These are phyloP conservation scores for Rynchops niger DNA, from an alignment of 2,113 vertebrate genomes.

Conservation along the genomic window DNA sequence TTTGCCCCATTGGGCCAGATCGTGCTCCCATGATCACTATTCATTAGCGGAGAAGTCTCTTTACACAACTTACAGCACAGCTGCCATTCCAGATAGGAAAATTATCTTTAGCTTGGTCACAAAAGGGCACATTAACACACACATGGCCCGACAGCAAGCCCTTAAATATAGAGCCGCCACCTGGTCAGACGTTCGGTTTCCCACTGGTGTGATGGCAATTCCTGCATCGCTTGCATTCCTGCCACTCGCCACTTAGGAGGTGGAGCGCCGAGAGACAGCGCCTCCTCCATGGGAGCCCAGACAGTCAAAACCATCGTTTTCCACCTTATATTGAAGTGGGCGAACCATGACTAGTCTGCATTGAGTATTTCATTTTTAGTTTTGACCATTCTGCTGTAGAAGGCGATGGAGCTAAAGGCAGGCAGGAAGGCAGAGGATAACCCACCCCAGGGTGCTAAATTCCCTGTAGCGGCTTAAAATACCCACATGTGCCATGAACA, in stretches of 20 bases:
- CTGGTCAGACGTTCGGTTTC: neutral
- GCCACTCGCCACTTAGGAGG: neutral
- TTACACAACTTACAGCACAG: neutral
- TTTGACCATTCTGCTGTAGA: neutral
- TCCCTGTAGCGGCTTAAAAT: neutral
- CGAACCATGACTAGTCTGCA: fast-evolving
- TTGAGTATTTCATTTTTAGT: neutral
- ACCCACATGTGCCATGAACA: neutral
- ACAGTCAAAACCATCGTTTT: neutral
- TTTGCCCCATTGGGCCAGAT: neutral
- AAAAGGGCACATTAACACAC: neutral
- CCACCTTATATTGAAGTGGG: fast-evolving
- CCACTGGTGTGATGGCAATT: neutral
- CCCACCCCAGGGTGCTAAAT: neutral
- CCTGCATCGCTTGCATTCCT: neutral
- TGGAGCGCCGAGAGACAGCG: neutral
- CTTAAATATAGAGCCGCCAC: conserved; percentile 44
- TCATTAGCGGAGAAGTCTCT: neutral
- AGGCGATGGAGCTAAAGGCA: neutral
- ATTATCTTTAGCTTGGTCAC: conserved; percentile 32
- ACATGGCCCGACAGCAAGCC: neutral
- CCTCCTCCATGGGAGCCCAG: neutral
- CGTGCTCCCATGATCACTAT: neutral
- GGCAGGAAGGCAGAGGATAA: neutral
- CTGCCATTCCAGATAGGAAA: neutral